A percentile compares a stretch with the other conserved stretches of the same genome.
phyloP scores from a whole-genome alignment of 2,113 vertebrate genomes.

The Pedionomus torquatus region DNA sequence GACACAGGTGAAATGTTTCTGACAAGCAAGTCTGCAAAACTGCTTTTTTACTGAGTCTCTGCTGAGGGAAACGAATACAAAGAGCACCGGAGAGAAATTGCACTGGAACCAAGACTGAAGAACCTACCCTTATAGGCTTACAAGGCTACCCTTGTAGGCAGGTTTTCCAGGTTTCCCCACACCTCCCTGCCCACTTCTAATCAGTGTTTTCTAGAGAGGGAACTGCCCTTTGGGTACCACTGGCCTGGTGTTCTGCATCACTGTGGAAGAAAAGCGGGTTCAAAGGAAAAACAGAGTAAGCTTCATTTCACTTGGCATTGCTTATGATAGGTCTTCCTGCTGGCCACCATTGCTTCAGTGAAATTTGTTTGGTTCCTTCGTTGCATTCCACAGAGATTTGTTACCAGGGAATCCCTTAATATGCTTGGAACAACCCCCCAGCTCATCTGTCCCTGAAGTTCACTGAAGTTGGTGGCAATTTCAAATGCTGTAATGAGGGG shows the following conservation, averaged over 20 bases:
- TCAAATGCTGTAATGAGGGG: neutral
- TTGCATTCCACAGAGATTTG: neutral
- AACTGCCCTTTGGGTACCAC: neutral
- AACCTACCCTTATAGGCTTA: rapidly evolving
- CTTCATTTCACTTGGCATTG: neutral
- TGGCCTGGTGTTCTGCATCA: neutral
- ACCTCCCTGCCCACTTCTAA: neutral
- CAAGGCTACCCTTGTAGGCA: no score
- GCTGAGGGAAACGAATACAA: neutral
- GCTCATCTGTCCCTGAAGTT: neutral
- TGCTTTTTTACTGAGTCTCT: neutral
- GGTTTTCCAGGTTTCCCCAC: neutral
- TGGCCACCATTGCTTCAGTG: neutral
- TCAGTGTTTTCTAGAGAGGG: neutral
- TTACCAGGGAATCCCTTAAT: neutral
- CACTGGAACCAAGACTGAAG: neutral
- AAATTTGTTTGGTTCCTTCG: neutral
- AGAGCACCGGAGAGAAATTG: neutral
- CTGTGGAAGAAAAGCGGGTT: neutral
- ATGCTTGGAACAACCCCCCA: neutral
- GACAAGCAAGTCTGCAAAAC: neutral
- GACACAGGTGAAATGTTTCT: neutral
- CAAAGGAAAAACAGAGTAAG: neutral
- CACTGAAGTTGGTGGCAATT: neutral
- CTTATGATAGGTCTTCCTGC: rapidly evolving